phyloP scores from a whole-genome alignment of 2,113 vertebrate species.

The Reinhardtius hippoglossoides region DNA sequence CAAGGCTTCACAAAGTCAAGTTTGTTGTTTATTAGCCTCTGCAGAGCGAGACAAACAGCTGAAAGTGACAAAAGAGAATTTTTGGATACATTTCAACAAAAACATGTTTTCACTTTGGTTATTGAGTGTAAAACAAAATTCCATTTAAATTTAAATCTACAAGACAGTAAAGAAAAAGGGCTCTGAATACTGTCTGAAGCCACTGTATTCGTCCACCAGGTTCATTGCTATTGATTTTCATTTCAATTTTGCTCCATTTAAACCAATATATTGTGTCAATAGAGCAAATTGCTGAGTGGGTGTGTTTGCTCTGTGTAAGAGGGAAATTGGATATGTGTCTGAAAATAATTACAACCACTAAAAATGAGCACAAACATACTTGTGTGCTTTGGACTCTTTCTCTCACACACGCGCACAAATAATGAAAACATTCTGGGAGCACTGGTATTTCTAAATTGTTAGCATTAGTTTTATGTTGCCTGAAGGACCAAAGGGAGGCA shows the following conservation, averaged over 20 bases:
- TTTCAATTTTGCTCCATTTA: constrained; percentile 53
- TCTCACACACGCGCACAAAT: constrained; percentile 2
- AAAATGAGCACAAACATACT: constrained; percentile 49
- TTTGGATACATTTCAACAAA: too few species aligned
- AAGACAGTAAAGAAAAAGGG: background rate
- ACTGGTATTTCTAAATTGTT: background rate
- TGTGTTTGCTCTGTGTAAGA: constrained; percentile 17
- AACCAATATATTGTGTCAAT: constrained; percentile 34
- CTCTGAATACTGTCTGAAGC: background rate
- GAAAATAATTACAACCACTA: constrained; percentile 56
- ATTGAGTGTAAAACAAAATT: too few species aligned
- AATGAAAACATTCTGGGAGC: constrained; percentile 8
- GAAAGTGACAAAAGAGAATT: background rate
- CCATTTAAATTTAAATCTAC: background rate
- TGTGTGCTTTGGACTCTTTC: constrained; percentile 3
- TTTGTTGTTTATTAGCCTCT: background rate
- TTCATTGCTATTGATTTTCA: constrained; percentile 60
- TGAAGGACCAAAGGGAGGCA: background rate
- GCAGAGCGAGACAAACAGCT: constrained; percentile 1
- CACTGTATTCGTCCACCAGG: constrained; percentile 14
- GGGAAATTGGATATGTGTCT: constrained; percentile 57
- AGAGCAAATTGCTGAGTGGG: constrained; percentile 46
- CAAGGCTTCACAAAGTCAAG: background rate
- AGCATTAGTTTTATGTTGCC: background rate
- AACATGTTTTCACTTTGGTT: background rate